Evolutionary conservation across 2,113 vertebrate species (phyloP).

Genomic region (Ancistrus triradiatus): DNA sequence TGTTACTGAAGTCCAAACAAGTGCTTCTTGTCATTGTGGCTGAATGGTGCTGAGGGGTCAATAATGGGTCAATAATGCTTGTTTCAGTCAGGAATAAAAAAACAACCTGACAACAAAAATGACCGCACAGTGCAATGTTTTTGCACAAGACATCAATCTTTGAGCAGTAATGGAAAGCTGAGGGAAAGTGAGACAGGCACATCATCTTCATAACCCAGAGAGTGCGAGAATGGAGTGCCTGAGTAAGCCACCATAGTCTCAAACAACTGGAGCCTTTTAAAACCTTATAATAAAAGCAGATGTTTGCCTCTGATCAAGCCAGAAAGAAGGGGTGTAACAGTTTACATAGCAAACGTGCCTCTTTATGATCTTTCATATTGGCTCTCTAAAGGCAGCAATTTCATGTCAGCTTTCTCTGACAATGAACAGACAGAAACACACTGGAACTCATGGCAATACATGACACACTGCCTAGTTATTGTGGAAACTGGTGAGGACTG

Average conservation of each 20-base stretch:
- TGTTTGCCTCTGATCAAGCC: slow-evolving; percentile 59
- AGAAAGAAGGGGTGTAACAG: slow-evolving; percentile 62
- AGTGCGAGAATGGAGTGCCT: slow-evolving; percentile 5
- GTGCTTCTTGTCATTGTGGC: background rate
- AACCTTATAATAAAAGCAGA: slow-evolving; percentile 61
- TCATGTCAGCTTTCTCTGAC: slow-evolving; percentile 43
- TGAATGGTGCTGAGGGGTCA: slow-evolving; percentile 13
- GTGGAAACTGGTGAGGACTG: slow-evolving; percentile 48
- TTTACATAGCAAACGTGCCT: slow-evolving; percentile 53
- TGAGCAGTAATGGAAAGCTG: slow-evolving; percentile 34
- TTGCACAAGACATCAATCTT: slow-evolving; percentile 22
- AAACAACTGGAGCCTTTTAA: slow-evolving; percentile 51
- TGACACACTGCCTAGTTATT: slow-evolving; percentile 49
- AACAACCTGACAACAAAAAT: slow-evolving; percentile 14
- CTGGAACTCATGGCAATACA: slow-evolving; percentile 33
- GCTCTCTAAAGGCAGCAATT: slow-evolving; percentile 55
- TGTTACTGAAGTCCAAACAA: too few relatives aligned
- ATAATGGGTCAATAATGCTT: slow-evolving; percentile 20
- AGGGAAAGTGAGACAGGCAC: slow-evolving; percentile 21
- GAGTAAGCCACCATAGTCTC: slow-evolving; percentile 16
- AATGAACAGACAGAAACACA: slow-evolving; percentile 44
- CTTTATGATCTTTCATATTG: slow-evolving; percentile 60
- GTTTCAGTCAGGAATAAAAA: slow-evolving; percentile 14
- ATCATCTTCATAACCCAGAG: slow-evolving; percentile 24
- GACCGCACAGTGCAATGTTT: background rate